Evolutionary conservation across 1,140 invertebrate genomes (phyloP), one percentile per base, ranked within the genome.

Genomic region (Leptopilina boulardi): DNA sequence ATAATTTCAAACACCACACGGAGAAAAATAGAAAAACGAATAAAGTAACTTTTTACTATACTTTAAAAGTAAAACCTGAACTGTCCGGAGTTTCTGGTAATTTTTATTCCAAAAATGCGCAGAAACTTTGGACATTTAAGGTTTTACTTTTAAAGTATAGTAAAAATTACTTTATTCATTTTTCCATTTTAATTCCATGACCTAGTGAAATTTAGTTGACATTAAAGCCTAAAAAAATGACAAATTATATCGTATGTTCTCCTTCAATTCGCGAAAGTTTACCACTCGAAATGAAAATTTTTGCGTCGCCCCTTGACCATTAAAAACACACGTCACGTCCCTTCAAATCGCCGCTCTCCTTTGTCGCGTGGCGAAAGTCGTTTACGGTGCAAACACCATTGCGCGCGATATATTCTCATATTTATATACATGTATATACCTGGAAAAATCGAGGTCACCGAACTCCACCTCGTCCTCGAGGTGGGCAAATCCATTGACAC

Each of bases 371-470:
- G 83, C 82, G 82, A 84, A 84, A 84, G 82, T 84, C 77, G 82
- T 84, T 82, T 73, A 79, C 79, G 72, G 15, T 30, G 42, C 74
- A 76, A 76, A 73, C 71, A 47, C 74, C 59, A 41, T 74, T 30
- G 72, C 70, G 56, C 19, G 23, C 73, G 73, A 44, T 73, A 38
- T 76, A 42, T 74, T 74, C 70, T 74, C 42, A 18, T 5, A 23
- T 59, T 3, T 59, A 30, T 71, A 4, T 21, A 18, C 44, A n/a
- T 70, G 30, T 70, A 18, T 70, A 76, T 91, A 91, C 90, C 90
- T 91, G 83, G 89, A 86, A 84, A 89, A 87, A 85, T 91, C 87
- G 80, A 89, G 86, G 82, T 88, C 84, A 81, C 76, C 81, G 77
- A 85, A 86, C 80, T 82, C 82, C 79, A 80, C 78, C 75, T 78